Evolutionary conservation across 1,140 invertebrate species (phyloP), one percentile per base, ranked within the genome.

Genomic region (Nylanderia fulva): DNA sequence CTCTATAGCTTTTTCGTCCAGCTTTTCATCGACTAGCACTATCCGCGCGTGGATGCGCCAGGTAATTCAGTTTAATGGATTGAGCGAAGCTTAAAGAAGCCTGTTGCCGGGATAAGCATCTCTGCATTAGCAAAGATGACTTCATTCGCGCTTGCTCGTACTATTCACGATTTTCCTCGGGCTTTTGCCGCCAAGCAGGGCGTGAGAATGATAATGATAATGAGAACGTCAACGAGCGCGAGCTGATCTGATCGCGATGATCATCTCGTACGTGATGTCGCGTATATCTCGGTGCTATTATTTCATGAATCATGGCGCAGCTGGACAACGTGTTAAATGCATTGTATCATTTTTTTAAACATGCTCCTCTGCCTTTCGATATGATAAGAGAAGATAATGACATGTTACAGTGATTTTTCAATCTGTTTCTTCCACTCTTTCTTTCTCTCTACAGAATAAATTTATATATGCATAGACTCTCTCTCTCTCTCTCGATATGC

Each of bases 101-200:
- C 85, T 83, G 77, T 76, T 66, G 84, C 45, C 58, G 71, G 90
- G 90, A 92, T 92, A 92, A 92, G 85, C 90, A 92, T 93, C 91
- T 88, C 89, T 88, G 91, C 91, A 92, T 93, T 88, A 91, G 88
- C 89, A 84, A 90, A 92, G 91, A 93, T 92, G 92, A 92, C 92
- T 93, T 92, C 89, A 92, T 93, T 92, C 89, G 82, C 86, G 87
- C 63, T 60, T 56, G 71, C 56, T 71, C 15, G 13, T 6, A 48
- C 45, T 48, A 48, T 48, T 48, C 45, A 29, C 63, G 42, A 64
- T 66, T 77, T 72, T 90, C 74, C 56, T 63, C 72, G 60, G 85
- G 83, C 80, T 71, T 60, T 68, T 79, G 21, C 33, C 63, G 84
- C 39, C 85, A 88, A 86, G 86, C 77, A 87, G 87, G 15, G 68